These are phyloP conservation scores for Plebejus anna DNA, from an alignment of 2,888 invertebrate species.

Conservation along the genomic window DNA sequence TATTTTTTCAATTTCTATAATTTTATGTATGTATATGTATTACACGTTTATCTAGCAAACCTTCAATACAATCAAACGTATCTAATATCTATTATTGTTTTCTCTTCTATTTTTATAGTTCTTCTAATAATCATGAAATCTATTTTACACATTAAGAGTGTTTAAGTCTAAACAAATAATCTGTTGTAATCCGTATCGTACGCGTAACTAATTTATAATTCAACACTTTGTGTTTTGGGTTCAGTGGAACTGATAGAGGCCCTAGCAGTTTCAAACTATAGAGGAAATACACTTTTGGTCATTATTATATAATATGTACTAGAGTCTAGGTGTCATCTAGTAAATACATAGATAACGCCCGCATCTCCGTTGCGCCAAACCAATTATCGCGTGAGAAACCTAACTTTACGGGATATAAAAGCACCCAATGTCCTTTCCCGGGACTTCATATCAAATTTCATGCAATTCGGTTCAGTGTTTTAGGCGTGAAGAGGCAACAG, in stretches of 20 bases:
- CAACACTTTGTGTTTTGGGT: conserved; percentile 46
- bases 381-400: too few species aligned
- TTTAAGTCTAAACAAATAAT: conserved; percentile 20
- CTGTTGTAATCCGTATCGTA: conserved; percentile 44
- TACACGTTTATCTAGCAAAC: neutral
- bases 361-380: too few species aligned
- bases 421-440: too few species aligned
- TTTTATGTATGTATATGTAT: neutral
- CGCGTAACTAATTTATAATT: conserved; percentile 54
- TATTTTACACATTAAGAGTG: neutral
- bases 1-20: neutral
- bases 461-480: too few species aligned
- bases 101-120: neutral
- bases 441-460: too few species aligned
- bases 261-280: neutral
- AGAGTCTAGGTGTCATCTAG: too few species aligned
- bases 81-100: neutral
- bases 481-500: too few species aligned
- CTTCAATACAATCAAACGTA: neutral
- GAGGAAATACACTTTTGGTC: neutral
- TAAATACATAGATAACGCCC: too few species aligned
- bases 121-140: conserved; percentile 8
- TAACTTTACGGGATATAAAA: too few species aligned
- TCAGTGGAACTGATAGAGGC: conserved; percentile 49
- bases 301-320: neutral